phyloP scores from a whole-genome alignment of 2,888 invertebrate genomes.

The Ischnura elegans region DNA sequence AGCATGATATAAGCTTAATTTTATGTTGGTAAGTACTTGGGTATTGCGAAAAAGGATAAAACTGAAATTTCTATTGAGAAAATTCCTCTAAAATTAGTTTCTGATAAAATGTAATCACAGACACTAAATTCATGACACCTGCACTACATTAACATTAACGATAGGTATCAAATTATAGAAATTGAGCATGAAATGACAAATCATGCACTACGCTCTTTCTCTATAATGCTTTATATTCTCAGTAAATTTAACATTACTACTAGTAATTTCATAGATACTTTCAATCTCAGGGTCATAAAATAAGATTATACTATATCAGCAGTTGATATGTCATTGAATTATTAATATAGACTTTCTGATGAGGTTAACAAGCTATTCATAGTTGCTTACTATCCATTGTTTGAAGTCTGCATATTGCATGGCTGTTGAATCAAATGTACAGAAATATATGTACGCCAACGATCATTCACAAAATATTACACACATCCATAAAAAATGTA shows the following conservation, averaged over 20 bases:
- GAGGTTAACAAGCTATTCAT: constrained; percentile 48
- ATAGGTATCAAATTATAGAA: background rate
- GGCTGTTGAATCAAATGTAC: constrained; percentile 50
- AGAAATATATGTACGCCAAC: constrained; percentile 49
- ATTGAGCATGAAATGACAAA: constrained; percentile 29
- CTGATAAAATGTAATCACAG: background rate
- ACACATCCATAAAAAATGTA: constrained; percentile 56
- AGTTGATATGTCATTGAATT: constrained; percentile 56
- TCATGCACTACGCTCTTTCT: background rate
- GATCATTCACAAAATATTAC: constrained; percentile 55
- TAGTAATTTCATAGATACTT: background rate
- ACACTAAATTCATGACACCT: background rate
- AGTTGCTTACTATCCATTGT: constrained; percentile 21
- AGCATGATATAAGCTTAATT: background rate
- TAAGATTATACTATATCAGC: constrained; percentile 52
- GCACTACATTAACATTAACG: constrained; percentile 30
- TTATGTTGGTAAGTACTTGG: background rate
- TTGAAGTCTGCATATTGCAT: constrained; percentile 20
- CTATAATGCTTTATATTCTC: background rate
- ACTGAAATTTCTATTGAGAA: background rate
- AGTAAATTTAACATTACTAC: background rate
- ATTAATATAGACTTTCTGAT: constrained; percentile 52
- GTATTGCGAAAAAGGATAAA: background rate
- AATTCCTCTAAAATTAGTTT: background rate
- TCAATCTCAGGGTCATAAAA: background rate